Evolutionary conservation across 2,113 vertebrate species (phyloP), one percentile per base, ranked within the genome.

Genomic region (Gobius niger): DNA sequence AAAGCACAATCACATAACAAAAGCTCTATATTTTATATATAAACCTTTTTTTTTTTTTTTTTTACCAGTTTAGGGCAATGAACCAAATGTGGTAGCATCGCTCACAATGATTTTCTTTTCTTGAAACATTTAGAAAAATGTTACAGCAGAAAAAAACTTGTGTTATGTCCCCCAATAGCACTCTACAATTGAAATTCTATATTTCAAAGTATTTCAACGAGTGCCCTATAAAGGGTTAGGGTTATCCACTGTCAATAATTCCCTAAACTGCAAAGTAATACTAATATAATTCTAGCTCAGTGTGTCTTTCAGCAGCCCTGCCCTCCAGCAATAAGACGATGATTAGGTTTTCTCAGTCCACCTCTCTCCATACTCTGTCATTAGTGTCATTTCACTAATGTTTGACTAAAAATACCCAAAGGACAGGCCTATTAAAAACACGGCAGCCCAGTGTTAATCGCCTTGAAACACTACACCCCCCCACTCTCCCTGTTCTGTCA

Each of bases 331-430:
- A 77, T 47, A 65, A 57, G 47, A 62, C 73, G 72, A 65, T 87
- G 79, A 85, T 88, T 84, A 70, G 78, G 44, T 73, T 78, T 72
- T 72, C 81, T 34, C 73, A 74, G 70, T 79, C 53, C 50, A 70
- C 70, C 73, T 71, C 62, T 41, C 60, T 68, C 59, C 63, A 57
- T 70, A 77, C 76, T 76, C 66, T 72, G 75, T 80, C 76, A 77
- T 79, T 88, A 75, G 76, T 80, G 81, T 80, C 76, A 85, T 84
- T 87, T 86, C 76, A 60, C 79, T 86, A 87, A 86, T 88, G 82
- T 85, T 81, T 79, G 75, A 85, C 82, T 77, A 75, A 87, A 87
- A 85, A 85, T 79, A 84, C 79, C 77, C 72, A 62, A 1, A 78
- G 77, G 77, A 68, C 75, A 40, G 4, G 42, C 16, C 67, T 73